phyloP scores from a whole-genome alignment of 2,888 invertebrate species.

The Pristionchus entomophagus region DNA sequence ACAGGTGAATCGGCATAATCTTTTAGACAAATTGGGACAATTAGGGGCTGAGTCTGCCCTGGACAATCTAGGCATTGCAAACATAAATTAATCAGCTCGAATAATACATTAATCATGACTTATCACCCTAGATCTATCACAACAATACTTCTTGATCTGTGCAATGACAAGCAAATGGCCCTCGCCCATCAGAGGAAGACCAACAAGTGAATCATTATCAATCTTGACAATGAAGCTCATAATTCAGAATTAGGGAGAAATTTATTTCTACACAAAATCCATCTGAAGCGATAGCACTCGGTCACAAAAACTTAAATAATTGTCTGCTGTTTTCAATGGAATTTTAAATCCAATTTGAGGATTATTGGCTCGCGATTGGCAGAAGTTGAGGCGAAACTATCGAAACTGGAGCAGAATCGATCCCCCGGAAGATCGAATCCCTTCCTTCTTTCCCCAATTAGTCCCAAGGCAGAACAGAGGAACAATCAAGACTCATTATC shows the following conservation, averaged over 20 bases:
- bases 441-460: background rate
- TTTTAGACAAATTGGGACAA: too few species aligned
- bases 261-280: too few species aligned
- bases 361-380: constrained; percentile 87
- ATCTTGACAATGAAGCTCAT: too few species aligned
- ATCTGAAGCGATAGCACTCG: too few species aligned
- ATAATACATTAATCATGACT: too few species aligned
- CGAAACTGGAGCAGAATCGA: constrained; percentile 10
- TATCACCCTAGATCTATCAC: constrained; percentile 87
- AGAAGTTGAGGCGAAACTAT: constrained; percentile 82
- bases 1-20: background rate
- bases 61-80: too few species aligned
- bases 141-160: constrained; percentile 86
- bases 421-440: constrained; percentile 3
- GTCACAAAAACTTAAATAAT: background rate
- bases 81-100: too few species aligned
- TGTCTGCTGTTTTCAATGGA: background rate
- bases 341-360: constrained; percentile 79
- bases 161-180: constrained; percentile 89
- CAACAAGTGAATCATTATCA: constrained; percentile 83
- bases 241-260: too few species aligned
- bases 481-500: background rate
- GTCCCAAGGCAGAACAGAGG: background rate
- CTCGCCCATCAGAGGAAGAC: constrained; percentile 89
- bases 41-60: too few species aligned